Percentiles rank a stretch among this genome's conserved stretches.
phyloP scores from a whole-genome alignment of 1,140 invertebrate species.

The Zeugodacus cucurbitae region DNA sequence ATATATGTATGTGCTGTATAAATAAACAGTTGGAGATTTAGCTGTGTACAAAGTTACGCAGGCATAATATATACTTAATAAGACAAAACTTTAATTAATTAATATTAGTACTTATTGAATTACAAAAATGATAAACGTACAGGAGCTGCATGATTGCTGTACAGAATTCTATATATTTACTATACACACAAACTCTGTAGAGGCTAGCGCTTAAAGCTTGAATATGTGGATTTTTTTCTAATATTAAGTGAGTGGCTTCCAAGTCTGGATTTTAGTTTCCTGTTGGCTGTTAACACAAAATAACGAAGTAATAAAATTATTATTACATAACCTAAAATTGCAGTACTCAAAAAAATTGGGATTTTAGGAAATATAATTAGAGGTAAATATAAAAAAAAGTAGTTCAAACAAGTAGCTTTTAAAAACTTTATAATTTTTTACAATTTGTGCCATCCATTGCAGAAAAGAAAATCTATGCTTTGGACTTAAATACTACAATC shows the following conservation, averaged over 20 bases:
- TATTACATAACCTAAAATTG: neutral
- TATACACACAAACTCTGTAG: neutral
- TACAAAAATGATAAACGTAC: neutral
- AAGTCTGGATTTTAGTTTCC: neutral
- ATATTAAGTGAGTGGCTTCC: neutral
- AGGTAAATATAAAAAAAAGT: neutral
- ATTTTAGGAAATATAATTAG: neutral
- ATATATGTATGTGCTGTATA: neutral
- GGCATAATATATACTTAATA: neutral
- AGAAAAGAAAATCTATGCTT: neutral
- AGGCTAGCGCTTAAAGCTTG: neutral
- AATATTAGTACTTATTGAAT: neutral
- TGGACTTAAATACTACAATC: neutral
- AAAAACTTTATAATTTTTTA: too few species aligned
- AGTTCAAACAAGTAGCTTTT: too few species aligned
- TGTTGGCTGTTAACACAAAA: neutral
- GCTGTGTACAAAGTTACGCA: neutral
- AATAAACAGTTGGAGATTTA: neutral
- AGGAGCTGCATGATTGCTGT: neutral
- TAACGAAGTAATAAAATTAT: neutral
- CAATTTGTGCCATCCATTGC: too few species aligned
- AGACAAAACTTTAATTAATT: too few species aligned
- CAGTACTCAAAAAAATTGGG: too few species aligned
- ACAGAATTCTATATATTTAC: neutral
- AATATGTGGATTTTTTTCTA: neutral